Base-by-base conservation (phyloP, 2,797 vertebrate genomes). In the Netta rufina region DNA sequence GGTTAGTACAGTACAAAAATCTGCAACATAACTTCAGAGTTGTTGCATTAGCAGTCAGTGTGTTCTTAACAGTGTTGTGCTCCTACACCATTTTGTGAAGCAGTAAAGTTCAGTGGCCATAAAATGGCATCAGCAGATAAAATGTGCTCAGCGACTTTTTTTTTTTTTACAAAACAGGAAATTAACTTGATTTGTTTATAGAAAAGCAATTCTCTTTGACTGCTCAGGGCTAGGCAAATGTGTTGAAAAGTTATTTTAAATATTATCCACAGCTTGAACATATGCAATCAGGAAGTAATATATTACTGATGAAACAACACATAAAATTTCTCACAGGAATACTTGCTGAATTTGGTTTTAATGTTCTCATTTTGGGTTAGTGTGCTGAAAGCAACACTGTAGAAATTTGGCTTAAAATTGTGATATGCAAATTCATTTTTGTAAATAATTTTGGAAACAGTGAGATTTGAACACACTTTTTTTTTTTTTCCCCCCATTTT, bases 101-200 rank as follows among this genome's bases (percentile, higher is more conserved):
- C 36, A 49, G 16, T 47, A 33, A 76, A 89, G 12, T 90, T 91
- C 83, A 79, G 64, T 14, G 49, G 54, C 78, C 53, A 13, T 87
- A 87, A 95, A 95, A 95, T 93, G 70, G 81, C 7, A 2, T 77
- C 79, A 51, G 56, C 79, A 86, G 84, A 83, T 74, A 49, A 66
- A 85, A 84, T 45, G 36, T 2, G 0, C 32, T 79, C 39, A 54
- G 60, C 69, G 71, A 76, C 32, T 78, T 90, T 90, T 90, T 89
- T 87, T 90, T 88, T 90, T 82, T 90, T n/a, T 87, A 24, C 72
- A 56, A 76, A 84, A 86, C n/a, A 38, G 56, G 88, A 75, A 72
- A 79, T 84, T 72, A 73, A 56, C 18, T n/a, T 77, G 75, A 66
- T 74, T 89, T 82, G 9, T 82, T 93, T 87, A 45, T n/a, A 58